Base-by-base conservation (phyloP, 2,113 vertebrate genomes). In the Rhinopomastus cyanomelas region DNA sequence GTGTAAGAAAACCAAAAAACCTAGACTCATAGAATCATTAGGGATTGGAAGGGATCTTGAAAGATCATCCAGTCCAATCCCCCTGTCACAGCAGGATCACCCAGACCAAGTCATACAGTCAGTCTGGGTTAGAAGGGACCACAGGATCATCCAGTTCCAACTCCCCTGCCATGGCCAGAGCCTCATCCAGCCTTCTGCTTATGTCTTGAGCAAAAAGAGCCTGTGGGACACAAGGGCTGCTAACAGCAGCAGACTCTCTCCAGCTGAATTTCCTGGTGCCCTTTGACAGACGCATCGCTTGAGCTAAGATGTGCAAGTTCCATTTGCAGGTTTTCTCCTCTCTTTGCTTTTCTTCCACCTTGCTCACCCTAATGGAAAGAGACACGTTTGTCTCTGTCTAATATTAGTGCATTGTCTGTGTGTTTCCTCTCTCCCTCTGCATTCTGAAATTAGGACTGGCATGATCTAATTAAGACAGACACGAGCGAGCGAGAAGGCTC, bases 391-490 rank as follows among this genome's bases (percentile, higher is more conserved):
- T 88, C 36, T 85, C 55, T 90, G 56, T 80, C 81, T 89, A 91
- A 94, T 94, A 89, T 93, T 75, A 89, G 60, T 88, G 42, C 66
- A 88, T 84, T 65, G 23, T 77, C 72, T 81, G 6, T 82, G 52
- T 65, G 22, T 90, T 94, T 92, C 29, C 57, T 81, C 81, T 49
- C 23, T 87, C 53, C 81, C 57, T 91, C 81, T 94, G 59, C 36
- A 66, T 88, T 85, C 59, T 85, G 42, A 93, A 87, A 92, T 89
- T 89, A 96, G 52, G 85, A 93, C 44, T 80, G 60, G 32, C 76
- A 72, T 64, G 52, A 52, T 87, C 92, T 90, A 95, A 91, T 95
- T 95, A 95, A 95, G 87, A 94, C 81, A 95, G 74, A 76, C 49
- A n/a, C 72, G 78, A 87, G 89, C 88, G 46, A 90, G 94, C 92